Base-by-base conservation (phyloP, 2,797 vertebrate species). In the Zenarchopterus dispar region DNA sequence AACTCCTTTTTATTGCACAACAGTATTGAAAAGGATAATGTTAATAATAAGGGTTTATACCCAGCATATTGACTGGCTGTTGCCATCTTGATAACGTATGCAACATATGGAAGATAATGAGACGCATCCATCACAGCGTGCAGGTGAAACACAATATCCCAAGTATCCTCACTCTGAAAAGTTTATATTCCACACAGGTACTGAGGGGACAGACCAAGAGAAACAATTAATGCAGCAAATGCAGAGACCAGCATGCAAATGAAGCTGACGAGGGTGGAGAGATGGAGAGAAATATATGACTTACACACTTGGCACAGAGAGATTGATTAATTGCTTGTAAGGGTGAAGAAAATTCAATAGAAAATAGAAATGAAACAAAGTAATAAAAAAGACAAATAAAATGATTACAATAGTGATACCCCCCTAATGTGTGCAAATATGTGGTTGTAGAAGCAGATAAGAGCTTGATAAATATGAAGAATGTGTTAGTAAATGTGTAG, bases 321-420 rank as follows among this genome's bases (percentile, higher is more conserved):
- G 59, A 70, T 52, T 79, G 77, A 82, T 83, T 78, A 80, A 81
- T 63, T 78, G 67, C 79, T 78, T 80, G 70, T 53, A 52, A 75
- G 51, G 55, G 51, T 46, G 67, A 47, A 58, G 53, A 64, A 66
- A 76, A 75, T 28, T 23, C 7, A 65, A 62, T 48, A 56, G 46
- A 80, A 81, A 78, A 84, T 69, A 19, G 53, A 69, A 66, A 62
- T 41, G 46, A 74, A 75, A 75, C 54, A 67, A 17, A 11, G 22
- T 53, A 56, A 74, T 64, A 59, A 77, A 78, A 58, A 71, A 78
- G 50, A 60, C 28, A 41, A 50, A 65, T 70, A 49, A 67, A 74
- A 68, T 16, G 9, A 67, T 51, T 9, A 0, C 39, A 44, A 36
- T 36, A 56, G 11, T 2, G 28, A 73, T 62, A 28, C 19, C n/a